A percentile compares a stretch with the other conserved stretches of the same genome.
Evolutionary conservation across 2,113 vertebrate genomes (phyloP).

Genomic region (Glaucidium brasilianum): DNA sequence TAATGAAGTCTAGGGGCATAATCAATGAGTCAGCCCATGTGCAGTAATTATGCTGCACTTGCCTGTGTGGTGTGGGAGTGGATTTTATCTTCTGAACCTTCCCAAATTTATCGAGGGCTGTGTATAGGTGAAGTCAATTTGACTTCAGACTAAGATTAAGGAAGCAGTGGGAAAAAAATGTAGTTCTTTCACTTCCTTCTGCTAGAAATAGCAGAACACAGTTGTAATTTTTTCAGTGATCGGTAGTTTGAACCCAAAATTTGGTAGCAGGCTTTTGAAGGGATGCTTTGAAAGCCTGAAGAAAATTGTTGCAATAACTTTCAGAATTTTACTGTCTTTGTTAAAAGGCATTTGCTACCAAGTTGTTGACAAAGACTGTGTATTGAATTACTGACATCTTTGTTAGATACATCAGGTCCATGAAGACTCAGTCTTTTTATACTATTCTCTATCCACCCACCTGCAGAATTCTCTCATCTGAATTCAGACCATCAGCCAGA

Average conservation of each 20-base stretch:
- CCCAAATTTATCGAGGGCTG: background rate
- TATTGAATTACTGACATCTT: background rate
- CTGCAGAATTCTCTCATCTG: background rate
- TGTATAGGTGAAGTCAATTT: background rate
- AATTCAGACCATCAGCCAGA: background rate
- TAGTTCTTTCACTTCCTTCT: background rate
- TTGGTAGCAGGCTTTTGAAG: background rate
- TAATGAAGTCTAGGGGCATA: background rate
- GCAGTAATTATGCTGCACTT: background rate
- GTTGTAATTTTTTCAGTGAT: background rate
- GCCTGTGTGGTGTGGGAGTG: background rate
- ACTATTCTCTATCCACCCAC: accelerated
- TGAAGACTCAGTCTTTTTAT: background rate
- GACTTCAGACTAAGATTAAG: background rate
- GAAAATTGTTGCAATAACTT: background rate
- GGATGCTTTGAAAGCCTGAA: background rate
- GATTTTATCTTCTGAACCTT: background rate
- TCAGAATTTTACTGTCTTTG: background rate
- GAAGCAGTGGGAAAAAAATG: background rate
- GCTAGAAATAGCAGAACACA: background rate
- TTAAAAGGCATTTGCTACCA: background rate
- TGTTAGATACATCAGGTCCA: background rate
- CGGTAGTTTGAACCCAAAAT: background rate
- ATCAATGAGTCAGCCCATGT: background rate
- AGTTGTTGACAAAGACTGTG: background rate